Percentiles rank a stretch among this genome's conserved stretches.
Conservation (phyloP, 92 coral and sea anemone species). For the Blastomussa wellsi region DNA sequence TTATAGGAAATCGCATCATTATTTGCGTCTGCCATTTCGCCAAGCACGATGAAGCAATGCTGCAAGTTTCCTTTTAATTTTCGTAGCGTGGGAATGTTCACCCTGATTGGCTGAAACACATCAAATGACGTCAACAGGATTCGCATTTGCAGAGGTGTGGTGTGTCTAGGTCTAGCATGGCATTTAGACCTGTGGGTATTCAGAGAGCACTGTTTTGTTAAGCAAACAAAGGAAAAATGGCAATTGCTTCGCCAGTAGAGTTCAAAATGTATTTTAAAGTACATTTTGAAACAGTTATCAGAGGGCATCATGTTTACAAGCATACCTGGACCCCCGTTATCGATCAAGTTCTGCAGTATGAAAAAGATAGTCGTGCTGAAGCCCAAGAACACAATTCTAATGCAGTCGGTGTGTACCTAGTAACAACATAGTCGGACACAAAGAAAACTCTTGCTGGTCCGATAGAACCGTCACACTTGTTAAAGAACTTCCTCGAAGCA, state of each 20-base stretch:
- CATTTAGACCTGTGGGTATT: not conserved
- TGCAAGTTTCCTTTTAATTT: conserved; percentile 13
- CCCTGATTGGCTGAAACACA: conserved; percentile 6
- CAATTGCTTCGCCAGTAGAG: no score
- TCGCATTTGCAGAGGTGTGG: no score
- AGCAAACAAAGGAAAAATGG: no score
- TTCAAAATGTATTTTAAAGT: no score
- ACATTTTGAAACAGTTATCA: no score
- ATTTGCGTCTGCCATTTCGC: conserved; percentile 7
- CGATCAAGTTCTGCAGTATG: conserved; percentile 58
- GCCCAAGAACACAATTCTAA: conserved; percentile 15
- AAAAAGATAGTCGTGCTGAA: conserved; percentile 31
- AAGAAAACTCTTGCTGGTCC: conserved; percentile 56
- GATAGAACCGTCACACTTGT: conserved; percentile 46
- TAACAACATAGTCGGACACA: conserved; percentile 24
- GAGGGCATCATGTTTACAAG: no score
- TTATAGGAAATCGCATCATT: no score
- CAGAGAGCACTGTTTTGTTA: not conserved
- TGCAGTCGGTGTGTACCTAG: conserved; percentile 11
- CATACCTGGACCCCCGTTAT: conserved; percentile 37
- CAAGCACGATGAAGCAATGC: conserved; percentile 15
- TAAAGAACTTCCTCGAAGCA: conserved; percentile 49
- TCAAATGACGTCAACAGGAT: no score
- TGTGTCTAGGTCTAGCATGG: not conserved
- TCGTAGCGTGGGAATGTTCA: conserved; percentile 15